Percentiles rank a stretch among this genome's conserved stretches.
These are phyloP conservation scores for Erebia palarica DNA, from an alignment of 2,888 invertebrate species.

Conservation along the genomic window DNA sequence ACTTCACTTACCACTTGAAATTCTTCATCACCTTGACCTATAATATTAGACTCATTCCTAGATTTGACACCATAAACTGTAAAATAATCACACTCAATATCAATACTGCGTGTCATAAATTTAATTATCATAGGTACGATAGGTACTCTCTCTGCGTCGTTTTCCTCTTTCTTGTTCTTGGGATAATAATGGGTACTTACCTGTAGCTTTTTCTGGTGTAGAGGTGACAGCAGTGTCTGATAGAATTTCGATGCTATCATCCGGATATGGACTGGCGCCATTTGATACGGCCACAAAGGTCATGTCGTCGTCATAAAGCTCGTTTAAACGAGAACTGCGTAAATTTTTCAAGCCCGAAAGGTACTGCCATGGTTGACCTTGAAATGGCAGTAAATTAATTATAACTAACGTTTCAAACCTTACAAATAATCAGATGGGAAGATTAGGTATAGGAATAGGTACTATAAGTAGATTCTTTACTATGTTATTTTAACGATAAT, in stretches of 20 bases:
- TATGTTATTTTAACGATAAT: no score
- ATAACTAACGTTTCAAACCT: neutral
- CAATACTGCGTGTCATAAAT: no score
- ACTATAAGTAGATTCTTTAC: no score
- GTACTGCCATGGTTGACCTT: slow-evolving; percentile 61
- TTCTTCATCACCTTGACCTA: slow-evolving; percentile 75
- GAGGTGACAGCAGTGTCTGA: slow-evolving; percentile 61
- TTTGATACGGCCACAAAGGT: slow-evolving; percentile 48
- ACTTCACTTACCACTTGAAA: slow-evolving; percentile 53
- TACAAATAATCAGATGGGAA: no score
- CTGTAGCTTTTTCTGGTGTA: slow-evolving; percentile 63
- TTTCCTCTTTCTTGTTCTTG: no score
- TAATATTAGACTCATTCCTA: slow-evolving; percentile 49
- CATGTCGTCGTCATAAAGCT: slow-evolving; percentile 48
- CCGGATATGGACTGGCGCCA: slow-evolving; percentile 43
- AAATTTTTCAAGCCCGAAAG: slow-evolving; percentile 53
- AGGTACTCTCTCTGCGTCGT: no score
- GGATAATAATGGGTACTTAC: slow-evolving; percentile 34
- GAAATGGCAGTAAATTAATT: slow-evolving; percentile 9
- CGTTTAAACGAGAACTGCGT: slow-evolving; percentile 44
- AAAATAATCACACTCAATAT: slow-evolving; percentile 14
- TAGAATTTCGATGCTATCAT: slow-evolving; percentile 51
- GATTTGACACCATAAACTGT: slow-evolving; percentile 35
- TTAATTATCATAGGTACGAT: no score
- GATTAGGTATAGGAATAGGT: no score